A percentile compares a stretch with the other conserved stretches of the same genome.
Evolutionary conservation across 2,113 vertebrate genomes (phyloP).

Genomic region (Hoplias malabaricus): DNA sequence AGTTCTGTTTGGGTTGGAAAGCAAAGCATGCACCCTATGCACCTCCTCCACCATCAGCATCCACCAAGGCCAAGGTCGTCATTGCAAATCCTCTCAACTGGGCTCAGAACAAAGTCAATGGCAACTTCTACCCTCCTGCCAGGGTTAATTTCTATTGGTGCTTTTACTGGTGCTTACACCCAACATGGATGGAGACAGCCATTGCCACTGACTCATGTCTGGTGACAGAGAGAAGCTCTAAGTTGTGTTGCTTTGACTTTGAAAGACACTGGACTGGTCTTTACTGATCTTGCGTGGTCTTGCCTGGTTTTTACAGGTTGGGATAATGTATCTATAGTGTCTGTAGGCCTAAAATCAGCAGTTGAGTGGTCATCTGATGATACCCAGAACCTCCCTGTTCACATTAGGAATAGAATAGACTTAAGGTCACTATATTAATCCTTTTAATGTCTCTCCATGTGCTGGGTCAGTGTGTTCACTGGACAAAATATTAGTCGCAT

Average conservation of each 20-base stretch:
- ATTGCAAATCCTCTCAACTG: not conserved
- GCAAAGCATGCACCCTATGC: conserved; percentile 68
- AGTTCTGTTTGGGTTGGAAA: conserved; percentile 55
- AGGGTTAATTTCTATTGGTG: conserved; percentile 75
- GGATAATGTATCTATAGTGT: not conserved
- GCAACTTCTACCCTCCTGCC: conserved; percentile 52
- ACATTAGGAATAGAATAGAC: too few relatives aligned
- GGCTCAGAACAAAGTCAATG: not conserved
- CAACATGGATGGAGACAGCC: conserved; percentile 54
- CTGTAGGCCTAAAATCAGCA: not conserved
- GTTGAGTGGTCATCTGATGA: not conserved
- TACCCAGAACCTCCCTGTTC: not conserved
- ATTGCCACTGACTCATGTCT: conserved; percentile 23
- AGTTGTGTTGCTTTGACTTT: not conserved
- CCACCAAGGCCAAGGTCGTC: not conserved
- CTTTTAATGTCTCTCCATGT: too few relatives aligned
- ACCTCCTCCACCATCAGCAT: conserved; percentile 19
- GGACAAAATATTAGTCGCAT: too few relatives aligned
- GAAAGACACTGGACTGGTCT: conserved; percentile 10
- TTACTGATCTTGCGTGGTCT: not conserved
- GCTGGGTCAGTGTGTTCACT: too few relatives aligned
- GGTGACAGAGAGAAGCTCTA: not conserved
- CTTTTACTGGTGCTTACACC: conserved; percentile 75
- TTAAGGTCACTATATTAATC: too few relatives aligned
- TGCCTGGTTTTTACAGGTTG: not conserved